phyloP scores from a whole-genome alignment of 1,140 invertebrate genomes.

The Drosophila triauraria region DNA sequence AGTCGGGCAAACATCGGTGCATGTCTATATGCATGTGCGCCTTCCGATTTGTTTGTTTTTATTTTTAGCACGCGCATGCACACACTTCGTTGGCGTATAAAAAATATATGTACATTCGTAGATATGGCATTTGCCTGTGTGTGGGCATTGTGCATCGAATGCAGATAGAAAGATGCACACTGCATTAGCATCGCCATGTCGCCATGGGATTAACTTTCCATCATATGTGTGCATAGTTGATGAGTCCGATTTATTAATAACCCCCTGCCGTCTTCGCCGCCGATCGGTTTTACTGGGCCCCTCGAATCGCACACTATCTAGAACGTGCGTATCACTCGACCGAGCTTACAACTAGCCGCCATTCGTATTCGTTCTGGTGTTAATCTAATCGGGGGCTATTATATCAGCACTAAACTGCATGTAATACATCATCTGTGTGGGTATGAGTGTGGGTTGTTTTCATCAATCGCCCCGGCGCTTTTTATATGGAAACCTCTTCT shows the following conservation, averaged over 20 bases:
- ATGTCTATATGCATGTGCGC: constrained; percentile 29
- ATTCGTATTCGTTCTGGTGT: constrained; percentile 16
- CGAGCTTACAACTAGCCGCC: constrained; percentile 30
- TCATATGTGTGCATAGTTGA: constrained; percentile 7
- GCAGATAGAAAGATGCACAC: constrained; percentile 26
- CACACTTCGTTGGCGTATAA: constrained; percentile 29
- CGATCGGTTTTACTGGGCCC: neutral
- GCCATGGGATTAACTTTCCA: constrained; percentile 17
- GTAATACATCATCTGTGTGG: constrained; percentile 38
- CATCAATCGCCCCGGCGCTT: constrained; percentile 17
- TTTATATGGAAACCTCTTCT: neutral
- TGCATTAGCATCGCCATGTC: constrained; percentile 9
- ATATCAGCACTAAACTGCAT: constrained; percentile 50
- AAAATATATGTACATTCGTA: constrained; percentile 4
- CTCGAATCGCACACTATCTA: constrained; percentile 31
- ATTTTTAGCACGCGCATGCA: constrained; percentile 51
- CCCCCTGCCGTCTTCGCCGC: constrained; percentile 2
- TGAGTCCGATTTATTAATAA: constrained; percentile 32
- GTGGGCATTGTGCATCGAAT: constrained; percentile 23
- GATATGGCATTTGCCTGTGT: constrained; percentile 12
- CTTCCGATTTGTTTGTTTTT: constrained; percentile 50
- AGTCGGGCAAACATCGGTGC: constrained; percentile 39
- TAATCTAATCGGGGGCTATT: constrained; percentile 45
- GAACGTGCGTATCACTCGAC: constrained; percentile 45
- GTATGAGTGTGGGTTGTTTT: constrained; percentile 31